Base-by-base conservation (phyloP, 2,113 vertebrate genomes). In the Lasiurus cinereus region DNA sequence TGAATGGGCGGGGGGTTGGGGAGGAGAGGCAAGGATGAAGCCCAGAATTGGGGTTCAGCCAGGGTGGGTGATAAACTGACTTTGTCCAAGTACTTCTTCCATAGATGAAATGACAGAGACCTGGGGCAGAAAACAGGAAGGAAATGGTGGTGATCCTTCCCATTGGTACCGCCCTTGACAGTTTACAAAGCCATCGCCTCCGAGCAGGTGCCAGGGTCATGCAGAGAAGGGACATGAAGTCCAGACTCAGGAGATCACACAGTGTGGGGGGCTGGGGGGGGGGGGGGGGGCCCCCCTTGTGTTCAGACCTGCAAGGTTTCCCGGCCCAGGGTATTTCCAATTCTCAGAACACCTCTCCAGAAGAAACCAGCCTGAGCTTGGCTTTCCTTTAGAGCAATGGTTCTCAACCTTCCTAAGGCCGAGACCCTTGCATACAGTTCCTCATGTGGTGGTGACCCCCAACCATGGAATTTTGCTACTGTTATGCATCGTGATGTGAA, bases 331-430 rank as follows among this genome's bases (percentile, higher is more conserved):
- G 31, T 2, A 18, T 76, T 76, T 83, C 59, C 52, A 24, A 5
- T 33, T 67, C 72, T 88, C 86, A n/a, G 80, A n/a, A 80, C 48
- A 21, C 67, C 48, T 93, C 76, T 64, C 19, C 27, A 16, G 72
- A 73, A 64, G 9, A 84, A 77, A 39, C 18, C 22, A 79, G 10
- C 16, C 39, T 39, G 27, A 29, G 19, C 33, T 10, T 69, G 22
- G n/a, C 13, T 8, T 33, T 67, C 70, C 50, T 27, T 11, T 21
- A 3, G 46, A 10, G 39, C 39, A 39, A 5, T 3, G 39, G 39
- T 39, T 39, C 39, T 39, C 39, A 39, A 39, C 39, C 39, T n/a
- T n/a, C n/a, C n/a, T n/a, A n/a, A n/a, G n/a, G n/a, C n/a, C n/a
- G n/a, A n/a, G n/a, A n/a, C n/a, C n/a, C n/a, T n/a, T n/a, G n/a